These are phyloP conservation scores for Sisyra terminalis DNA, from an alignment of 2,888 invertebrate genomes.

Conservation along the genomic window DNA sequence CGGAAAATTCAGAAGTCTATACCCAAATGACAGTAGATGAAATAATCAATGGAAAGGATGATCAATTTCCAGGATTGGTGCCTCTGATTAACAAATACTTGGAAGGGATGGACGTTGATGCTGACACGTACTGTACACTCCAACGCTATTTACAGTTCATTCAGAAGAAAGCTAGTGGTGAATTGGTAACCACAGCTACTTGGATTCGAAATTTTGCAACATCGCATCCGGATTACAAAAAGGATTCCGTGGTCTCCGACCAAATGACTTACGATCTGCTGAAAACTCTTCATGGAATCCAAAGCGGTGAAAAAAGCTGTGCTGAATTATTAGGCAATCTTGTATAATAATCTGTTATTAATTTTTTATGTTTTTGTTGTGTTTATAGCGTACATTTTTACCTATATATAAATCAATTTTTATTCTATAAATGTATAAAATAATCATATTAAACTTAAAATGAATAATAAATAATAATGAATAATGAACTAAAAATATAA, in stretches of 20 bases:
- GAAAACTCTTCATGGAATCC: conserved; percentile 55
- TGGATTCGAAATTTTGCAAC: conserved; percentile 88
- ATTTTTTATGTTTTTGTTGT: too few relatives aligned
- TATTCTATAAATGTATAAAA: too few relatives aligned
- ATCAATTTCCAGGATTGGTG: conserved; percentile 86
- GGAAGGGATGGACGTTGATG: conserved; percentile 91
- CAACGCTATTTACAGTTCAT: conserved; percentile 92
- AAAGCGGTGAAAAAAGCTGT: conserved; percentile 51
- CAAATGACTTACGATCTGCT: conserved; percentile 83
- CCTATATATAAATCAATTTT: too few relatives aligned
- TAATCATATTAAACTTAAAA: too few relatives aligned
- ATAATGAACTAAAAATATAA: too few relatives aligned
- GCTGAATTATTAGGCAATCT: conserved; percentile 61
- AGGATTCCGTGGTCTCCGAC: conserved; percentile 81
- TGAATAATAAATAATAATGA: too few relatives aligned
- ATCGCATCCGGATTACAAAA: conserved; percentile 66
- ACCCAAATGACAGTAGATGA: conserved; percentile 83
- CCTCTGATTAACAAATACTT: conserved; percentile 89
- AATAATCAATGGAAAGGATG: conserved; percentile 92
- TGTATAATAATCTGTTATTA: too few relatives aligned
- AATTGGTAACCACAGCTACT: conserved; percentile 81
- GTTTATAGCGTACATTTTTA: too few relatives aligned
- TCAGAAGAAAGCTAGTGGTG: conserved; percentile 71
- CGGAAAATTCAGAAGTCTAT: conserved; percentile 32
- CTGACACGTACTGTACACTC: conserved; percentile 94